Evolutionary conservation across 2,888 invertebrate genomes (phyloP).

Genomic region (Campoplex capitator): DNA sequence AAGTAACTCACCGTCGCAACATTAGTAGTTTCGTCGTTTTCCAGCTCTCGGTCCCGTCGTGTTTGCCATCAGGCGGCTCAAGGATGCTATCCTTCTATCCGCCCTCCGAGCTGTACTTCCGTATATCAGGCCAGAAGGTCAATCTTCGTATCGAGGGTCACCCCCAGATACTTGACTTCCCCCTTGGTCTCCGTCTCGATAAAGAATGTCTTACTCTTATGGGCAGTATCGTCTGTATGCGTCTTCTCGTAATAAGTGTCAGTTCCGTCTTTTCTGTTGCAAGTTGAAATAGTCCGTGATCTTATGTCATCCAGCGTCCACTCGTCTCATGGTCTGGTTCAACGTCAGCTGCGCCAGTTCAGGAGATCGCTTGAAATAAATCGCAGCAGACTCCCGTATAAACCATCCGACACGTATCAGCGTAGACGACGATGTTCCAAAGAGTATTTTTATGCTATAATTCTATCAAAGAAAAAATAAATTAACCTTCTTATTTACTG

Average conservation of each 20-base stretch:
- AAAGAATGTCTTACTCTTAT: not conserved
- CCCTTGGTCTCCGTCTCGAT: not conserved
- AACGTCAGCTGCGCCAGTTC: too few species aligned
- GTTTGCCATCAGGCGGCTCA: too few species aligned
- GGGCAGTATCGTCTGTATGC: not conserved
- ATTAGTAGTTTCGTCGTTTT: conserved; percentile 64
- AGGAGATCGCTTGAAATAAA: too few species aligned
- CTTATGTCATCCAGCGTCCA: not conserved
- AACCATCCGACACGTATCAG: too few species aligned
- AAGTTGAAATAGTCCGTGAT: not conserved
- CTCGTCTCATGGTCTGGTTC: too few species aligned
- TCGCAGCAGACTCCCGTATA: too few species aligned
- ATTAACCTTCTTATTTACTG: too few species aligned
- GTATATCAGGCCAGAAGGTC: conserved; percentile 50
- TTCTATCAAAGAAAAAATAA: too few species aligned
- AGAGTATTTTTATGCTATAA: too few species aligned
- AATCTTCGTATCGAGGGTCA: not conserved
- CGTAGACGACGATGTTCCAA: too few species aligned
- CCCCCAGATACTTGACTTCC: too few species aligned
- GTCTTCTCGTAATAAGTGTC: not conserved
- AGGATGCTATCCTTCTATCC: not conserved
- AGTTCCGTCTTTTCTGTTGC: not conserved
- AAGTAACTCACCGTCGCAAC: conserved; percentile 65
- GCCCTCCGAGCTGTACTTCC: not conserved
- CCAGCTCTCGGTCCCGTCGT: conserved; percentile 38